A percentile compares a stretch with the other conserved stretches of the same genome.
phyloP scores from a whole-genome alignment of 2,113 vertebrate genomes.

The Pampusana beccarii region DNA sequence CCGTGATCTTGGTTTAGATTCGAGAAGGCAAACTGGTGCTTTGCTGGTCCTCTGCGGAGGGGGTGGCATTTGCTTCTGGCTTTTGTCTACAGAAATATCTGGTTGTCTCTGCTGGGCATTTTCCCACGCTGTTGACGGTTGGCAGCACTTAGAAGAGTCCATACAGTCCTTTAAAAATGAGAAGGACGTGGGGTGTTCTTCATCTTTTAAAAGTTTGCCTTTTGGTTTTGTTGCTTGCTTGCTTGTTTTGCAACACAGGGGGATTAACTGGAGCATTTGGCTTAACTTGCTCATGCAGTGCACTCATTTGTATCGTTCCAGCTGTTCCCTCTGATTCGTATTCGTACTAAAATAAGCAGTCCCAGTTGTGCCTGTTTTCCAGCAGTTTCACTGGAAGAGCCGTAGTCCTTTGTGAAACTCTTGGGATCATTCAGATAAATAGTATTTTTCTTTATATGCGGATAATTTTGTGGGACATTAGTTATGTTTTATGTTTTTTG shows the following conservation, averaged over 20 bases:
- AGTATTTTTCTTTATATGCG: not conserved
- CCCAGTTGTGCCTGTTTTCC: not conserved
- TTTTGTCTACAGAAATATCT: not conserved
- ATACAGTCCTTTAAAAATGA: not conserved
- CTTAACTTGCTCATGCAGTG: not conserved
- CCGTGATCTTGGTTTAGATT: accelerated
- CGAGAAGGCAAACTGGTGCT: not conserved
- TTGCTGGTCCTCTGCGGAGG: not conserved
- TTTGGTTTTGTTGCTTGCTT: not conserved
- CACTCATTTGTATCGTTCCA: not conserved
- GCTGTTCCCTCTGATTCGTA: not conserved
- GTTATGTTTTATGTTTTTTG: not conserved
- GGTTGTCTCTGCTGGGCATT: not conserved
- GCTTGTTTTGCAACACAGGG: not conserved
- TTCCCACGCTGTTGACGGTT: not conserved
- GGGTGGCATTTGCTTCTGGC: not conserved
- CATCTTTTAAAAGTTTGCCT: not conserved
- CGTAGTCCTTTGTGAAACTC: not conserved
- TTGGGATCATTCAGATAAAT: not conserved
- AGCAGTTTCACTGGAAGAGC: not conserved
- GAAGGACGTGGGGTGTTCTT: accelerated
- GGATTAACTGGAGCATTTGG: slow-evolving; percentile 1
- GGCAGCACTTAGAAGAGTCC: not conserved
- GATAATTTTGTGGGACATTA: not conserved
- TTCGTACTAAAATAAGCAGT: not conserved